Evolutionary conservation across 2,888 invertebrate genomes (phyloP).

Genomic region (Andrena bicolor): DNA sequence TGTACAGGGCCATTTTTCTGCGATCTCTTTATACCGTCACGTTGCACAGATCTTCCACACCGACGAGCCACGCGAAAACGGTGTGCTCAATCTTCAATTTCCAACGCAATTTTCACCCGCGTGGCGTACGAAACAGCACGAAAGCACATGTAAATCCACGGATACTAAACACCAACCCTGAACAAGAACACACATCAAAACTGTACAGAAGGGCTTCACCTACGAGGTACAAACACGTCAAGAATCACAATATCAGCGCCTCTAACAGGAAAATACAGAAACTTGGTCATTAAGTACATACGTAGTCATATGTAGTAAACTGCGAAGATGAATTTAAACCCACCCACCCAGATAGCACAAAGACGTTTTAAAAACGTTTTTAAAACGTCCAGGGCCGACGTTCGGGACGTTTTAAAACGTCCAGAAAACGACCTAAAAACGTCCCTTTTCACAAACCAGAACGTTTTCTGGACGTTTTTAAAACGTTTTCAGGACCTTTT

Average conservation of each 20-base stretch:
- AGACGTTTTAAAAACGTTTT: too few species aligned
- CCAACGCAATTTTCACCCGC: not conserved
- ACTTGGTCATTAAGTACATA: not conserved
- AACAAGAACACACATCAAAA: not conserved
- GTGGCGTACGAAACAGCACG: not conserved
- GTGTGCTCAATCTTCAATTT: not conserved
- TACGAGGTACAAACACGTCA: not conserved
- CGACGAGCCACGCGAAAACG: not conserved
- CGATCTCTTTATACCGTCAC: not conserved
- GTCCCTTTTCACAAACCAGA: too few species aligned
- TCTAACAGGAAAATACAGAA: not conserved
- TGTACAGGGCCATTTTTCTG: conserved; percentile 88
- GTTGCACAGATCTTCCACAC: not conserved
- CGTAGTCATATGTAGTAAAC: too few species aligned
- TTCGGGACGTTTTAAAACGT: too few species aligned
- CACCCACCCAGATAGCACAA: too few species aligned
- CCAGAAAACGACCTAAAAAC: too few species aligned
- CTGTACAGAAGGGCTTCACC: not conserved
- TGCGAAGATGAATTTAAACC: not conserved
- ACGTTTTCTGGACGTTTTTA: too few species aligned
- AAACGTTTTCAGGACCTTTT: too few species aligned
- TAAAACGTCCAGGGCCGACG: too few species aligned
- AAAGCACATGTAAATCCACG: conserved; percentile 24
- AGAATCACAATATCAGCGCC: conserved; percentile 2
- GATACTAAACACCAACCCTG: not conserved